Conservation (phyloP, 2,888 invertebrate genomes). For the Nephrocerus scutellatus region DNA sequence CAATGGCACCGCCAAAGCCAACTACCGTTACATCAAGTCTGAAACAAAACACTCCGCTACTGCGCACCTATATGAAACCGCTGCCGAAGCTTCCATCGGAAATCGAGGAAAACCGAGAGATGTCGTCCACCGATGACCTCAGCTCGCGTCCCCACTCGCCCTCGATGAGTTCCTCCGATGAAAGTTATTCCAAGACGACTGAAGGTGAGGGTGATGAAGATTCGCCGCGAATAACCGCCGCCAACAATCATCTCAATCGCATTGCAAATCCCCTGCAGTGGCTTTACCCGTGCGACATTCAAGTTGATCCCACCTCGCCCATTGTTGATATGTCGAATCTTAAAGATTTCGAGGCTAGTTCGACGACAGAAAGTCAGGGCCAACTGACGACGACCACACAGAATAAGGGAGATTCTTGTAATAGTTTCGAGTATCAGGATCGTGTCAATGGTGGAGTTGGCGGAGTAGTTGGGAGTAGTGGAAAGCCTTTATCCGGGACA, state of each 20-base stretch:
- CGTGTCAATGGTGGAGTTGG: conserved; percentile 18
- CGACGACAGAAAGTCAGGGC: conserved; percentile 50
- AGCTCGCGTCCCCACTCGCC: conserved; percentile 75
- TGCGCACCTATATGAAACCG: conserved; percentile 53
- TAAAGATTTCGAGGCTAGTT: conserved; percentile 46
- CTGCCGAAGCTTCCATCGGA: conserved; percentile 54
- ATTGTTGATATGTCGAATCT: conserved; percentile 42
- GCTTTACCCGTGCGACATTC: conserved; percentile 58
- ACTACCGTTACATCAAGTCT: conserved; percentile 28
- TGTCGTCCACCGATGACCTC: conserved; percentile 74
- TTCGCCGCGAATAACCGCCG: conserved; percentile 36
- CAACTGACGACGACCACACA: conserved; percentile 54
- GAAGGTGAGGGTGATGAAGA: conserved; percentile 55
- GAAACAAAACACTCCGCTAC: conserved; percentile 35
- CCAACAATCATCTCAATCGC: conserved; percentile 30
- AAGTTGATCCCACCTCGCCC: conserved; percentile 49
- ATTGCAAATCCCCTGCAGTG: conserved; percentile 53
- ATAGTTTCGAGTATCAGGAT: conserved; percentile 58
- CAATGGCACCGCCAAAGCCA: conserved; percentile 48
- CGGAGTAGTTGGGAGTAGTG: conserved; percentile 31
- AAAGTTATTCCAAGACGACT: conserved; percentile 75
- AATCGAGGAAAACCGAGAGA: conserved; percentile 45
- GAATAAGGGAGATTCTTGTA: conserved; percentile 57
- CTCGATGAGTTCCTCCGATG: conserved; percentile 76
- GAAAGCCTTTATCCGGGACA: conserved; percentile 24